Evolutionary conservation across 2,113 vertebrate species (phyloP).

Genomic region (Syrrhaptes paradoxus): DNA sequence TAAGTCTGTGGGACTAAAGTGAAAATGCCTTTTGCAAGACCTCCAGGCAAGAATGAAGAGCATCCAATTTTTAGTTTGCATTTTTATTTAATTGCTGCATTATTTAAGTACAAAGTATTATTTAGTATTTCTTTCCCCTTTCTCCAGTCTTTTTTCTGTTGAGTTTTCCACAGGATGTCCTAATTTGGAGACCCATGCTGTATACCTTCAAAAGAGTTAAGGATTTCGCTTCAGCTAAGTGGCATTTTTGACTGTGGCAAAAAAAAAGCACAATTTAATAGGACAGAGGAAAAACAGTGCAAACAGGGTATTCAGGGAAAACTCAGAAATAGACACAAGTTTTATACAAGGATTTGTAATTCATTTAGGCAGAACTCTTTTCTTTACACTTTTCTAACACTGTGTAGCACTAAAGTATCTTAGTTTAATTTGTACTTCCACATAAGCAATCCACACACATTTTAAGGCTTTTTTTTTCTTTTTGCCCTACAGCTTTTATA

Average conservation of each 20-base stretch:
- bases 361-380: not conserved
- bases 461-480: constrained; percentile 5
- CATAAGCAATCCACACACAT: not conserved
- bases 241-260: not conserved
- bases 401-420: not conserved
- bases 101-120: not conserved
- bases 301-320: not conserved
- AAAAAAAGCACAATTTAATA: not conserved
- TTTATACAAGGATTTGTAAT: not conserved
- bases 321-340: not conserved
- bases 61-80: not conserved
- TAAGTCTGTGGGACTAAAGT: not conserved
- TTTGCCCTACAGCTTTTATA: not conserved
- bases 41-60: not conserved
- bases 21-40: not conserved
- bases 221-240: constrained; percentile 9
- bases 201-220: constrained; percentile 1
- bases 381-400: not conserved
- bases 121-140: not conserved
- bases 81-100: constrained; percentile 24
- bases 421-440: not conserved
- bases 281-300: not conserved
- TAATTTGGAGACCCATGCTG: not conserved
- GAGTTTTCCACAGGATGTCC: not conserved
- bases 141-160: not conserved